Conservation (phyloP, 2,888 invertebrate genomes). For the Aspidapion aeneum region DNA sequence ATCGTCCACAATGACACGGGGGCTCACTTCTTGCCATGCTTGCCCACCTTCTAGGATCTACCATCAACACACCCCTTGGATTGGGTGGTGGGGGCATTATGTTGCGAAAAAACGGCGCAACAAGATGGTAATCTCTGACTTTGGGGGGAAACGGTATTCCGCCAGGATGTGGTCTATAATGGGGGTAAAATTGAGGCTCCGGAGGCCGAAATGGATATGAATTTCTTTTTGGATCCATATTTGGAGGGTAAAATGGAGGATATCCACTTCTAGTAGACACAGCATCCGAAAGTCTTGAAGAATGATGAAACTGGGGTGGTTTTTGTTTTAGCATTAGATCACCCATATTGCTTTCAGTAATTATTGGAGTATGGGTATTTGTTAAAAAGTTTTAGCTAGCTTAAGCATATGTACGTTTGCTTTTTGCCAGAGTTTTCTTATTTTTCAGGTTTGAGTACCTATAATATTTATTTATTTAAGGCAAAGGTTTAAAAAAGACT, state of each 20-base stretch:
- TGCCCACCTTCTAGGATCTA: constrained; percentile 38
- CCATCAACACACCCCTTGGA: constrained; percentile 41
- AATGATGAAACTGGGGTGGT: constrained; percentile 41
- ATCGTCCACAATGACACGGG: constrained; percentile 59
- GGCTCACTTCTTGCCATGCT: constrained; percentile 18
- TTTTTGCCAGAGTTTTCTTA: too few relatives aligned
- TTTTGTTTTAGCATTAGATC: constrained; percentile 63
- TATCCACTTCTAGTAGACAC: constrained; percentile 56
- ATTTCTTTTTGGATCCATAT: constrained; percentile 47
- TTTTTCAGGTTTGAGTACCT: too few relatives aligned
- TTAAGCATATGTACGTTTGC: too few relatives aligned
- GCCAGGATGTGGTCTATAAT: constrained; percentile 52
- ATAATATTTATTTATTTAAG: too few relatives aligned
- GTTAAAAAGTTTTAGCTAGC: too few relatives aligned
- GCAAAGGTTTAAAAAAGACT: too few relatives aligned
- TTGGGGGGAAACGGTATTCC: constrained; percentile 50
- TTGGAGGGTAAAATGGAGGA: constrained; percentile 34
- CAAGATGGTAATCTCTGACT: constrained; percentile 58
- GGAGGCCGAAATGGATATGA: constrained; percentile 41
- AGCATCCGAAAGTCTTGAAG: constrained; percentile 51
- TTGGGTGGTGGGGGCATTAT: constrained; percentile 59
- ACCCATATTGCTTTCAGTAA: constrained; percentile 49
- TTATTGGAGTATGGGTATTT: too few relatives aligned
- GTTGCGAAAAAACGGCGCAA: constrained; percentile 66
- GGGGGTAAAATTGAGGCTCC: constrained; percentile 39